Evolutionary conservation across 2,888 invertebrate genomes (phyloP).

Genomic region (Acanthoscelides obtectus): DNA sequence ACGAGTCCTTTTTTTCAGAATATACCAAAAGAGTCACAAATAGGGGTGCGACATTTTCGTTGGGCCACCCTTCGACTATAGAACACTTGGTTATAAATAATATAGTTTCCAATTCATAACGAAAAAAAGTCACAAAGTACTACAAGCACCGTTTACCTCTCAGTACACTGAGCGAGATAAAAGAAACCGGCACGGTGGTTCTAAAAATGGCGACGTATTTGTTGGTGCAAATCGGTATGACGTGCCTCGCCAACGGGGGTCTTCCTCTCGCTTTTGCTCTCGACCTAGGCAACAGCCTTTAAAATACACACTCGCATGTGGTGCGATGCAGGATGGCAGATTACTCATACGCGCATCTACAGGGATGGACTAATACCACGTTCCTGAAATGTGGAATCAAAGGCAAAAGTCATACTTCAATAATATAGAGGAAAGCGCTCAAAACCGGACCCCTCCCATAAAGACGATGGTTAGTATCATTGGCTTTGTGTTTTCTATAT

Average conservation of each 20-base stretch:
- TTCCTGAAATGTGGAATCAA: too few species aligned
- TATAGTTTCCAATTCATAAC: not conserved
- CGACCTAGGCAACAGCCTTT: constrained; percentile 11
- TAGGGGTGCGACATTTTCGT: too few species aligned
- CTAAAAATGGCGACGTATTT: not conserved
- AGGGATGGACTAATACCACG: not conserved
- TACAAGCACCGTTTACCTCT: not conserved
- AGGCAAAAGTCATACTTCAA: too few species aligned
- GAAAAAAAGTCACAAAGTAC: too few species aligned
- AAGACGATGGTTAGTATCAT: too few species aligned
- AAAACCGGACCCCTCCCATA: too few species aligned
- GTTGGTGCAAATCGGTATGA: not conserved
- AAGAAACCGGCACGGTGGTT: not conserved
- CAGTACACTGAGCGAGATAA: not conserved
- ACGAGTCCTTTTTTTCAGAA: not conserved
- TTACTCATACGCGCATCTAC: not conserved
- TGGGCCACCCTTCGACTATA: not conserved
- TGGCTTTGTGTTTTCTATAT: too few species aligned
- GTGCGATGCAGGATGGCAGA: not conserved
- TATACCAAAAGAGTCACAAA: too few species aligned
- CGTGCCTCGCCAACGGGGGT: not conserved
- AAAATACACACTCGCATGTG: constrained; percentile 8
- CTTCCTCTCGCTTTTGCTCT: constrained; percentile 8
- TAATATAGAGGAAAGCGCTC: too few species aligned
- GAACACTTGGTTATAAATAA: not conserved